phyloP scores from a whole-genome alignment of 2,113 vertebrate species.

The Bungarus multicinctus region DNA sequence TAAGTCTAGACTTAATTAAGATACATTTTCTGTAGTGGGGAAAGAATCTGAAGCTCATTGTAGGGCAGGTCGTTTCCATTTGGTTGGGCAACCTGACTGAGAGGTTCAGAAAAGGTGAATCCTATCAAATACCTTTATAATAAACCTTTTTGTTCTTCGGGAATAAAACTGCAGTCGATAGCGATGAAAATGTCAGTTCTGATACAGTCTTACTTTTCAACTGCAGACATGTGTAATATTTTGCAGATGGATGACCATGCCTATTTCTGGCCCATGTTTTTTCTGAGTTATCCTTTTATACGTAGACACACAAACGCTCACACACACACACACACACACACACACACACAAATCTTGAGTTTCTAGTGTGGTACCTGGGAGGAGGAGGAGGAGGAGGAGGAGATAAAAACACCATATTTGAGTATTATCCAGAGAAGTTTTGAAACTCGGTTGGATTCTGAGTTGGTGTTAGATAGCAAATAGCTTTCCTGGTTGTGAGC shows the following conservation, averaged over 20 bases:
- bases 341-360: not conserved
- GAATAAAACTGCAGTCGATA: not conserved
- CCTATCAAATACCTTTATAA: constrained; percentile 5
- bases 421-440: not conserved
- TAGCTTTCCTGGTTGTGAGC: not conserved
- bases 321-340: not conserved
- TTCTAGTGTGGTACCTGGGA: not conserved
- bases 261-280: not conserved
- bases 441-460: not conserved
- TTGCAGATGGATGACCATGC: not conserved
- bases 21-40: not conserved
- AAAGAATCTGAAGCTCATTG: not conserved
- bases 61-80: not conserved
- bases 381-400: not conserved
- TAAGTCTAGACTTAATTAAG: not conserved
- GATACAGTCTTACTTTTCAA: not conserved
- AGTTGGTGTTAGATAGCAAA: not conserved
- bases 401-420: not conserved
- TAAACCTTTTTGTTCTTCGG: constrained; percentile 13
- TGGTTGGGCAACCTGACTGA: not conserved
- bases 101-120: not conserved
- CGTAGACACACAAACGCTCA: too few relatives aligned
- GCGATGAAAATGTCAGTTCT: constrained; percentile 9
- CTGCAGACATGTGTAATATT: not conserved
- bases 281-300: not conserved